Evolutionary conservation across 1,140 invertebrate species (phyloP), one percentile per base, ranked within the genome.

Genomic region (Proctacanthus coquilletti): DNA sequence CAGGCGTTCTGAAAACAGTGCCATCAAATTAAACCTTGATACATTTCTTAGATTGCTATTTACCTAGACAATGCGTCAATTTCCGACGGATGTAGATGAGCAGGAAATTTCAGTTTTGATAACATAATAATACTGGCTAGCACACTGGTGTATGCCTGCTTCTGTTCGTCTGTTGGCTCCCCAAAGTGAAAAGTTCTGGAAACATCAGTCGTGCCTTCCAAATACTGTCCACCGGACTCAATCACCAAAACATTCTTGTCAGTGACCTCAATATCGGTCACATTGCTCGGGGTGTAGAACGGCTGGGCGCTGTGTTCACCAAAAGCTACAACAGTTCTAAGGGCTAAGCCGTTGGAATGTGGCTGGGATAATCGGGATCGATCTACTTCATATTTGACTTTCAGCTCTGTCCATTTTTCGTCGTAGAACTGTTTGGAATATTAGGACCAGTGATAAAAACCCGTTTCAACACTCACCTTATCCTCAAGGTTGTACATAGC

Each of bases 121-220:
- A 88, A 51, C 40, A 80, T 74, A 9, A 95, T 82, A 9, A 81
- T 72, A 1, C 87, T 86, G 25, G 85, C 84, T n/a, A 97, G 60
- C 2, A 95, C 88, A 36, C 77, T 71, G 0, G 91, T 97, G 57
- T 92, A 96, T 5, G 80, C 79, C 45, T 80, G 71, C 41, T 71
- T 76, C 57, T 92, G 76, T 32, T 81, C 71, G 1, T 65, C 53
- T 0, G 79, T 77, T 1, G 89, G 86, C 11, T 62, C 64, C 1
- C 88, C 88, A 52, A 84, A 85, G 60, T 93, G 87, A 5, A 95
- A 62, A 0, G 92, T 97, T 40, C 93, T 68, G 0, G 92, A 91
- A 0, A 95, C 79, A 52, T 94, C 86, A 1, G 91, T 96, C 2
- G 91, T 95, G 23, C 92, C 91, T 64, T 93, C 86, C 42, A 70